Percentiles rank a stretch among this genome's conserved stretches.
phyloP scores from a whole-genome alignment of 1,140 invertebrate species.

The Drosophila lini region DNA sequence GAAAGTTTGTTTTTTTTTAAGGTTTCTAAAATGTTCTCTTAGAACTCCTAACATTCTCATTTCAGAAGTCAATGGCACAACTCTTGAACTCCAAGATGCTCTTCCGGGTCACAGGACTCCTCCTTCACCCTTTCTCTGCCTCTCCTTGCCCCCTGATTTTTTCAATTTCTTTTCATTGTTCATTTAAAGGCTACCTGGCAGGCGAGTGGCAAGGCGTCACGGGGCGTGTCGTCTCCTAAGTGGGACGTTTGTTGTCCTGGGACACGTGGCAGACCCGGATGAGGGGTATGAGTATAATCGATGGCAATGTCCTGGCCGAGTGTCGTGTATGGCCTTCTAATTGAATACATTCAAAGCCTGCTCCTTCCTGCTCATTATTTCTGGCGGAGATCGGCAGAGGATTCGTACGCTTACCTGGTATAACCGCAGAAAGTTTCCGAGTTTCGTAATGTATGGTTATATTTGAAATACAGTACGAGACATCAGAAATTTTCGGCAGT shows the following conservation, averaged over 20 bases:
- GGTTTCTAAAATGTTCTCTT: too few relatives aligned
- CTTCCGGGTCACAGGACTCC: background rate
- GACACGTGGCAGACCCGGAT: slow-evolving; percentile 18
- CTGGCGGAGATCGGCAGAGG: background rate
- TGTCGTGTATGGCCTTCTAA: slow-evolving; percentile 41
- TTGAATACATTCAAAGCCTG: slow-evolving; percentile 61
- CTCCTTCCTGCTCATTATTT: background rate
- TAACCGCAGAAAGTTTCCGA: slow-evolving; percentile 51
- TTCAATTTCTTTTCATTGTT: slow-evolving; percentile 46
- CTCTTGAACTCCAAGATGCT: background rate
- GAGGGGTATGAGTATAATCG: slow-evolving; percentile 7
- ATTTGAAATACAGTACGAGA: slow-evolving; percentile 47
- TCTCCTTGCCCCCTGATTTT: background rate
- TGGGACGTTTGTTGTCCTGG: slow-evolving; percentile 29
- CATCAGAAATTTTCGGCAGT: slow-evolving; percentile 50
- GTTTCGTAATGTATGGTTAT: slow-evolving; percentile 44
- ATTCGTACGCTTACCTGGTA: slow-evolving; percentile 8
- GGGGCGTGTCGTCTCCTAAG: slow-evolving; percentile 15
- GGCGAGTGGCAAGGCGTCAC: background rate
- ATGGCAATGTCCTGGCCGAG: background rate
- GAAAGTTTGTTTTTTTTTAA: too few relatives aligned
- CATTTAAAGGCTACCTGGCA: slow-evolving; percentile 62
- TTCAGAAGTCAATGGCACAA: background rate
- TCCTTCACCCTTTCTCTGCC: background rate
- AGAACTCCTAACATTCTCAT: too few relatives aligned